Conservation (phyloP, 2,113 vertebrate genomes). For the Litocranius walleri region DNA sequence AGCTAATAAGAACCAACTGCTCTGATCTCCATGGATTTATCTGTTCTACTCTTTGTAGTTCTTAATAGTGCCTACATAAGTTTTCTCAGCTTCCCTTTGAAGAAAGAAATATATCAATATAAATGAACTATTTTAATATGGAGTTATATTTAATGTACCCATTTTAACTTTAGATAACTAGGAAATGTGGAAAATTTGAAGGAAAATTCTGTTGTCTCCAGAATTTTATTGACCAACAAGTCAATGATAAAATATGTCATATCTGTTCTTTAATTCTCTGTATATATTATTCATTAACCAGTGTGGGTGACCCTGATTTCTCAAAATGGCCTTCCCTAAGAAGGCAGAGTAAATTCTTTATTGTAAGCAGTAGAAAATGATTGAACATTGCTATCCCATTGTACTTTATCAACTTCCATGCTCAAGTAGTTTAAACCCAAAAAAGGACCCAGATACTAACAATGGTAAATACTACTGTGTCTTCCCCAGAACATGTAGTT, state of each 20-base stretch:
- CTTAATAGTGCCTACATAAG: not conserved
- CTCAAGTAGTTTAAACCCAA: not conserved
- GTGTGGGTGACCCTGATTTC: not conserved
- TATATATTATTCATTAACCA: not conserved
- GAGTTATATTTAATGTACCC: not conserved
- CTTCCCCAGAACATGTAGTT: not conserved
- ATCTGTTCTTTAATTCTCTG: not conserved
- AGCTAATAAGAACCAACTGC: not conserved
- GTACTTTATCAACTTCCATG: not conserved
- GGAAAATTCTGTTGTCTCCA: not conserved
- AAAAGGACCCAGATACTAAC: not conserved
- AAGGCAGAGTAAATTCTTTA: not conserved
- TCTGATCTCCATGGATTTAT: not conserved
- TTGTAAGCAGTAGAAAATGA: not conserved
- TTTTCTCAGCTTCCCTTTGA: not conserved
- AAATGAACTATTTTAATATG: not conserved
- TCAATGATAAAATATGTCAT: not conserved
- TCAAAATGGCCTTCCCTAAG: not conserved
- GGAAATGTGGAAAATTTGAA: not conserved
- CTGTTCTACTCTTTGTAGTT: not conserved
- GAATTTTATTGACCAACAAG: not conserved
- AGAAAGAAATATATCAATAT: not conserved
- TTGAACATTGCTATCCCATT: not conserved
- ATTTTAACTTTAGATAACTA: not conserved
- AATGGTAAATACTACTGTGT: not conserved